phyloP scores from a whole-genome alignment of 2,888 invertebrate genomes.

The Aphrophora alni region DNA sequence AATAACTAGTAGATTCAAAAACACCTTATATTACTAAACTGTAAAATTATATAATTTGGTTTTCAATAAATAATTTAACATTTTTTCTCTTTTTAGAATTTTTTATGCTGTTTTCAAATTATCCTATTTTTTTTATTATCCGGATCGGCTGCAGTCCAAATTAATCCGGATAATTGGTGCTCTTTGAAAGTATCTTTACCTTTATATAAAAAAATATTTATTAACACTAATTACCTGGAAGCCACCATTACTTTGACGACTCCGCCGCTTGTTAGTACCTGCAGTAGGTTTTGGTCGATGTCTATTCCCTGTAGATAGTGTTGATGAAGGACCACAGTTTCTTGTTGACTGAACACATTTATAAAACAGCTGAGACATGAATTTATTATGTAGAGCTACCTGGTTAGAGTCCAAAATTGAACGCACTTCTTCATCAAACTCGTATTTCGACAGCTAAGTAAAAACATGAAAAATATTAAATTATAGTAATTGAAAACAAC shows the following conservation, averaged over 20 bases:
- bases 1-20: too few relatives aligned
- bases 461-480: too few relatives aligned
- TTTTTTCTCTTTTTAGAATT: too few relatives aligned
- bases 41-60: too few relatives aligned
- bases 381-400: conserved; percentile 84
- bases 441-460: conserved; percentile 76
- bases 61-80: too few relatives aligned
- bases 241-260: conserved; percentile 12
- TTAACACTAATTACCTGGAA: conserved; percentile 3
- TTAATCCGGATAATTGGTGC: too few relatives aligned
- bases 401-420: conserved; percentile 74
- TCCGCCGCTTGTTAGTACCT: neutral
- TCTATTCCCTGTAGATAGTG: neutral
- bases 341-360: conserved; percentile 65
- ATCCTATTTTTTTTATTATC: neutral
- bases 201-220: too few relatives aligned
- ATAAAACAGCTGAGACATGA: conserved; percentile 78
- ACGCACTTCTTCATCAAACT: conserved; percentile 81
- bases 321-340: conserved; percentile 49
- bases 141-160: too few relatives aligned
- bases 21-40: too few relatives aligned
- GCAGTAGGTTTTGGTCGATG: neutral
- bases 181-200: too few relatives aligned
- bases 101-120: too few relatives aligned
- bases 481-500: too few relatives aligned